A percentile compares a stretch with the other conserved stretches of the same genome.
phyloP scores from a whole-genome alignment of 2,797 vertebrate genomes.

The Sylvia borin region DNA sequence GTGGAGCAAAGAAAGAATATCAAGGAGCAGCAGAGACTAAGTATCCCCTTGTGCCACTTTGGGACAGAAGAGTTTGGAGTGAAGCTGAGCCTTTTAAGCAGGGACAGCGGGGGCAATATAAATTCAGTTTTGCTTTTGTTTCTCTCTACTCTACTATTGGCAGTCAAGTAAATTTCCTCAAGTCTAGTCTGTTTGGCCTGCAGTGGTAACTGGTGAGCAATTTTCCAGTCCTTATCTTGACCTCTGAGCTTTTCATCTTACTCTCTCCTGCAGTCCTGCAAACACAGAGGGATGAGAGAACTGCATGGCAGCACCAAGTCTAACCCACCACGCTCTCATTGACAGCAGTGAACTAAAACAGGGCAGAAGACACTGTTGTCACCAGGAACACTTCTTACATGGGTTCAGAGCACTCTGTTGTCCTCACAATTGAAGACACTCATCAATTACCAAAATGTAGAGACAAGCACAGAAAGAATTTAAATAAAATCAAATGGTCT shows the following conservation, averaged over 20 bases:
- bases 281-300: neutral
- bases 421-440: neutral
- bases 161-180: neutral
- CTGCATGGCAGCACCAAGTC: neutral
- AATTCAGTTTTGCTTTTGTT: neutral
- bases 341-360: neutral
- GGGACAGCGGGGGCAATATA: fast-evolving
- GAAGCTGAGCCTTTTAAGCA: neutral
- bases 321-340: neutral
- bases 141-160: neutral
- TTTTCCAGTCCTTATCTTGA: neutral
- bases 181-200: neutral
- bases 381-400: neutral
- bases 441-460: neutral
- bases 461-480: neutral
- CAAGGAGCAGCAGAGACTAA: neutral
- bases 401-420: neutral
- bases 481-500: neutral
- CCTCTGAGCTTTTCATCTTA: neutral
- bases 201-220: neutral
- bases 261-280: neutral
- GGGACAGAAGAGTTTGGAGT: neutral
- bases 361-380: neutral
- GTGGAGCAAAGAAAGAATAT: neutral
- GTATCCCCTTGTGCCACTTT: neutral